Percentiles rank a stretch among this genome's conserved stretches.
Evolutionary conservation across 1,140 invertebrate genomes (phyloP).

Genomic region (Venturia canescens): DNA sequence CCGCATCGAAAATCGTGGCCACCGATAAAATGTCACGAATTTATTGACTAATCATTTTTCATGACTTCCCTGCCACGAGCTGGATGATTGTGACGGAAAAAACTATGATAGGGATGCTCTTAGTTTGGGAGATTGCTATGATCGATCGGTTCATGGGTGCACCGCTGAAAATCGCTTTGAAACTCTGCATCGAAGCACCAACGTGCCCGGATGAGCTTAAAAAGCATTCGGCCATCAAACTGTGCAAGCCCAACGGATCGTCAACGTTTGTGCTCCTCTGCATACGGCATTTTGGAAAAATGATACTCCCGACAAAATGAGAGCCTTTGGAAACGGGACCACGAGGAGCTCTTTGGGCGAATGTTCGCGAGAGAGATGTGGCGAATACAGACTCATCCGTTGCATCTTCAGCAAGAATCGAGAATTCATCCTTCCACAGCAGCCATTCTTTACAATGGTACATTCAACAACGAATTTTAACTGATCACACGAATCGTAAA

Average conservation of each 20-base stretch:
- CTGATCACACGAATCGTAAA: not conserved
- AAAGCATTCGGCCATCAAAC: not conserved
- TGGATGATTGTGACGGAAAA: not conserved
- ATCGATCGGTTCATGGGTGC: not conserved
- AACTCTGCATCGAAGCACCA: not conserved
- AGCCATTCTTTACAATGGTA: slow-evolving; percentile 73
- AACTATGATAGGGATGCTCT: not conserved
- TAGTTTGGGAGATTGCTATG: not conserved
- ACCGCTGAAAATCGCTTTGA: not conserved
- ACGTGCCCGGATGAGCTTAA: too few relatives aligned
- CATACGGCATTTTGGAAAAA: not conserved
- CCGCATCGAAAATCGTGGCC: not conserved
- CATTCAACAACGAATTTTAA: slow-evolving; percentile 16
- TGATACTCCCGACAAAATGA: not conserved
- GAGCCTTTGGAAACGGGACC: not conserved
- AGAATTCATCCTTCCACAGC: slow-evolving; percentile 70
- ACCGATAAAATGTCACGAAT: not conserved
- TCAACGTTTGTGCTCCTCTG: not conserved
- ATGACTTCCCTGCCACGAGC: not conserved
- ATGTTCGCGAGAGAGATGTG: slow-evolving; percentile 64
- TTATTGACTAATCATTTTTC: not conserved
- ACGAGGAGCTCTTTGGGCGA: not conserved
- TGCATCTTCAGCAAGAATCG: slow-evolving; percentile 72
- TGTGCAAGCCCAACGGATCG: not conserved
- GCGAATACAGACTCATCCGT: slow-evolving; percentile 73